Evolutionary conservation across 2,113 vertebrate genomes (phyloP), one percentile per base, ranked within the genome.

Genomic region (Haemorhous mexicanus): DNA sequence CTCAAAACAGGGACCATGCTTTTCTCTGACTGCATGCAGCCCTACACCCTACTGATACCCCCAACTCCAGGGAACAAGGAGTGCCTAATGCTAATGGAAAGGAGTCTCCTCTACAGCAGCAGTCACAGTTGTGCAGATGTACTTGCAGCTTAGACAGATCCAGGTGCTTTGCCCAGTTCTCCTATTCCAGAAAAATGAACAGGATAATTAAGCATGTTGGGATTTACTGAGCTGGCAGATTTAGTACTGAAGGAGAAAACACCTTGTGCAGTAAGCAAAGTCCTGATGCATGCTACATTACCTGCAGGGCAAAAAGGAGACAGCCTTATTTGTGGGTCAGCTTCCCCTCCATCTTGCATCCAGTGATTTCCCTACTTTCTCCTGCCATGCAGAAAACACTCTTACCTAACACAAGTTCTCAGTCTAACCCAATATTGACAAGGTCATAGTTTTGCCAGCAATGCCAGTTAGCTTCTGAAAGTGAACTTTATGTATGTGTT

Each of bases 181-280:
- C 50, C 91, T 88, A 89, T 76, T 90, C 86, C 89, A 90, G 64
- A 96, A 92, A 92, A 96, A 96, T 61, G 55, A 94, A 86, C 80
- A 76, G 90, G 93, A 97, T 96, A 96, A 97, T 98, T 97, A 98
- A 97, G 97, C 94, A 93, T 83, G 83, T 95, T 97, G 95, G 95
- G 94, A 97, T 97, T 92, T 96, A 96, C 92, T 97, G 97, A 98
- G 95, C 87, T 93, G 94, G 97, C 96, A 96, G 94, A 96, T 95
- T 95, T 82, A 95, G 78, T 46, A 83, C 68, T 61, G 78, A 95
- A 91, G 87, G 66, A 95, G 94, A 96, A 79, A 96, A 77, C 78
- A 70, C 46, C 73, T 84, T 95, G 46, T 69, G 39, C 59, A 64
- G 68, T 61, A 72, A 87, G 70, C 61, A 62, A 88, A 93, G 77